phyloP scores from a whole-genome alignment of 2,797 vertebrate species.

The Cossypha dichroa region DNA sequence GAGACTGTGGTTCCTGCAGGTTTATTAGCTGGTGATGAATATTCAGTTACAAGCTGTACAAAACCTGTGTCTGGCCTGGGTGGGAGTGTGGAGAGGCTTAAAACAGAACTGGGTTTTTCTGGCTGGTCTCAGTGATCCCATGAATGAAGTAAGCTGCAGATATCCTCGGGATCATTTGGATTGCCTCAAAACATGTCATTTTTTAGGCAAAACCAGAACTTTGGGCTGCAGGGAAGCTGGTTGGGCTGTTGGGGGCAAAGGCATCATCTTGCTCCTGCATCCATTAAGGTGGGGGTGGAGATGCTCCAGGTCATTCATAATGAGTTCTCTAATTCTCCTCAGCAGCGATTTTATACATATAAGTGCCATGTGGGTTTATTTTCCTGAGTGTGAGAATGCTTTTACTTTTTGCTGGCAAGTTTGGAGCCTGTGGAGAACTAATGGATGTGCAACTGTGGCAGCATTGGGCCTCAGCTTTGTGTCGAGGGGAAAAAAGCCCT shows the following conservation, averaged over 20 bases:
- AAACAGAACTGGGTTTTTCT: background rate
- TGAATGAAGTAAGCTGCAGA: background rate
- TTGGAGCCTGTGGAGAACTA: background rate
- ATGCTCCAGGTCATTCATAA: background rate
- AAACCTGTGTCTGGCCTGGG: background rate
- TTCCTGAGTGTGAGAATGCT: background rate
- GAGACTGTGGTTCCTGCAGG: background rate
- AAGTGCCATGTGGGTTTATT: accelerated
- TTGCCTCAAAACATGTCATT: background rate
- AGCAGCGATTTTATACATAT: background rate
- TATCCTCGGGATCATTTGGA: background rate
- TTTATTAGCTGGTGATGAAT: constrained; percentile 12
- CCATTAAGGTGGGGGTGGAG: background rate
- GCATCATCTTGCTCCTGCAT: background rate
- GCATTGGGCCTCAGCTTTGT: background rate
- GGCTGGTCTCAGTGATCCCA: background rate
- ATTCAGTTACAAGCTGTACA: background rate
- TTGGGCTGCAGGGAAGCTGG: background rate
- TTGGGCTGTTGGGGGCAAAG: background rate
- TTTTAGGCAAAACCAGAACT: background rate
- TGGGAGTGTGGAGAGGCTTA: background rate
- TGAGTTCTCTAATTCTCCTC: background rate
- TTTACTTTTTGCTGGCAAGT: background rate
- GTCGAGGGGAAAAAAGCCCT: background rate
- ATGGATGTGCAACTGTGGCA: background rate